Evolutionary conservation across 1,140 invertebrate genomes (phyloP).

Genomic region (Bombus cullumanus): DNA sequence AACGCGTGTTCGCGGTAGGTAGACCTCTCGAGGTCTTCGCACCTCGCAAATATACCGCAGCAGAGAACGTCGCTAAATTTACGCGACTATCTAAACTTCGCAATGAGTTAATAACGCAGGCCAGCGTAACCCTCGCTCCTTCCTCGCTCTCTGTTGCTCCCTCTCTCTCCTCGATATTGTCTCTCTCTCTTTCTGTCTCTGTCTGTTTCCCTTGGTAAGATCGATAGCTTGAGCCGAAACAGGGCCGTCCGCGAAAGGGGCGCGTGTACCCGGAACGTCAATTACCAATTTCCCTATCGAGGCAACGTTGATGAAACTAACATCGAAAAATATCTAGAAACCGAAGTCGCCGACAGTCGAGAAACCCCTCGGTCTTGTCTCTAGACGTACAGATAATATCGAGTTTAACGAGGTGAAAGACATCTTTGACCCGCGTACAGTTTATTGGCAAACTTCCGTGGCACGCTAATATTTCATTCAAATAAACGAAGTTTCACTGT

Average conservation of each 20-base stretch:
- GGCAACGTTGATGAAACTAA: background rate
- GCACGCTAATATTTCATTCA: background rate
- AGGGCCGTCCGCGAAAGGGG: slow-evolving; percentile 56
- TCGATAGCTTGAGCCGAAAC: slow-evolving; percentile 75
- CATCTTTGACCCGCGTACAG: background rate
- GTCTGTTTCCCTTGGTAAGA: slow-evolving; percentile 53
- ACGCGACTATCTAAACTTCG: slow-evolving; percentile 35
- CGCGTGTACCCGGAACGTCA: slow-evolving; percentile 32
- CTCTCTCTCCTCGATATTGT: background rate
- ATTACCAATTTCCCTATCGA: slow-evolving; percentile 9
- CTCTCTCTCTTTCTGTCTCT: slow-evolving; percentile 12
- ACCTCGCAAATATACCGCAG: background rate
- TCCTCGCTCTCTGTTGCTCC: background rate
- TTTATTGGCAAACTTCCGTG: background rate
- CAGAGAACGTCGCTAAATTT: slow-evolving; percentile 38
- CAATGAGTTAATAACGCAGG: slow-evolving; percentile 50
- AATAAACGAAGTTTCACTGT: background rate
- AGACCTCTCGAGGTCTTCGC: background rate
- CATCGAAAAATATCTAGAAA: background rate
- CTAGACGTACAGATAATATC: background rate
- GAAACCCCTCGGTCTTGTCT: background rate
- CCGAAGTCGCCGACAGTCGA: background rate
- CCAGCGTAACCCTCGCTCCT: slow-evolving; percentile 19
- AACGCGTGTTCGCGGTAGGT: background rate
- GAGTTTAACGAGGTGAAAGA: background rate